Evolutionary conservation across 37 sponge, comb jelly and placozoan species (phyloP), one percentile per base, ranked within the genome.

Genomic region (Diacarnus erythraeanus): DNA sequence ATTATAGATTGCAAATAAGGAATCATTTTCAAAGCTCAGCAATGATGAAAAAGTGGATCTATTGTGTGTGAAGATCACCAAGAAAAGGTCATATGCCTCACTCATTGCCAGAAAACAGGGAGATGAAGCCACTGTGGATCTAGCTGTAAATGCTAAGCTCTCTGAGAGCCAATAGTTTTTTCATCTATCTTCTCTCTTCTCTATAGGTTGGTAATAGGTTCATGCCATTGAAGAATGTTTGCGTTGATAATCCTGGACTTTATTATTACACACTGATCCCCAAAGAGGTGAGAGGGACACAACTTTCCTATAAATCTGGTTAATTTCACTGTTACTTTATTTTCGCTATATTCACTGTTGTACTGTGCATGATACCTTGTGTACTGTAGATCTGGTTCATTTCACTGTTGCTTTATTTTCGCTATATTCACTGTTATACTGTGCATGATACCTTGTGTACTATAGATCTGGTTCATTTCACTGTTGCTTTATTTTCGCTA

Each of bases 261-360:
- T 83, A 42, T 65, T 89, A 89, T 84, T 83, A 83, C 44, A 54
- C 64, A 3, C 76, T 89, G 59, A 27, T 57, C 8, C 59, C 79
- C 9, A 79, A 74, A 58, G 59, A 82, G 58, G 89, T 89, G 43
- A 54, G 73, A 33, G 15, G 10, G 10, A 54, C 17, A 54, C 17
- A 20, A n/a, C n/a, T n/a, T n/a, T n/a, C n/a, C n/a, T n/a, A n/a
- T n/a, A n/a, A n/a, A n/a, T n/a, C n/a, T n/a, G n/a, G n/a, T n/a
- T n/a, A n/a, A n/a, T n/a, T n/a, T n/a, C n/a, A 8, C 27, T 63
- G 37, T 29, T n/a, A n/a, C n/a, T n/a, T n/a, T n/a, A n/a, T n/a
- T n/a, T n/a, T n/a, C n/a, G n/a, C n/a, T n/a, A n/a, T n/a, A n/a
- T n/a, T n/a, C n/a, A n/a, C n/a, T n/a, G n/a, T n/a, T n/a, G n/a